Evolutionary conservation across 2,888 invertebrate genomes (phyloP).

Genomic region (Amphipoea lucens): DNA sequence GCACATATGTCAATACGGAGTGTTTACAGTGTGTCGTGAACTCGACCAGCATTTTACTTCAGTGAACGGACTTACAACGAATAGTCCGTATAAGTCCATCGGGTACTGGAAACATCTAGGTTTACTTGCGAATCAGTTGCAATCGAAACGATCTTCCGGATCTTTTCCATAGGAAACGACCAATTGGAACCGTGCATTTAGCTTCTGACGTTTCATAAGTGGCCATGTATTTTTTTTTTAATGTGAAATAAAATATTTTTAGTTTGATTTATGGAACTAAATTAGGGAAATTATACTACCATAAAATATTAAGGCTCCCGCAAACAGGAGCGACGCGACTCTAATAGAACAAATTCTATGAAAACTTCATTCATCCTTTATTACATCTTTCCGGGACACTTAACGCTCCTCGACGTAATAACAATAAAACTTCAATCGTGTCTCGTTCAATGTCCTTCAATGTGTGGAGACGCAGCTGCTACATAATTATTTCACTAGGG

Average conservation of each 20-base stretch:
- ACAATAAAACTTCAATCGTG: too few species aligned
- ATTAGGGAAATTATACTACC: not conserved
- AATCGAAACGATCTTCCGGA: not conserved
- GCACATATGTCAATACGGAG: conserved; percentile 7
- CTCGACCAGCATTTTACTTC: not conserved
- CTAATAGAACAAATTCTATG: not conserved
- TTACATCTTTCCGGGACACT: too few species aligned
- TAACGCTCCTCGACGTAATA: too few species aligned
- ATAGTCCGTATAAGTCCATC: not conserved
- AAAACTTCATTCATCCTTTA: not conserved
- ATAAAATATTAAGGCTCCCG: not conserved
- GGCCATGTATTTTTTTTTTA: too few species aligned
- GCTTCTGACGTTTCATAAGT: not conserved
- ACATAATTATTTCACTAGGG: not conserved
- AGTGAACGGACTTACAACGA: not conserved
- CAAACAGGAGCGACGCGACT: not conserved
- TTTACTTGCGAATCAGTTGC: not conserved
- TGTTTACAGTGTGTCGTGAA: conserved; percentile 3
- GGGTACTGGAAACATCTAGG: not conserved
- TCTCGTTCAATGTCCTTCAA: too few species aligned
- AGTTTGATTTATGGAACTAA: not conserved
- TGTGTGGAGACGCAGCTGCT: not conserved
- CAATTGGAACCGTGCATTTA: not conserved
- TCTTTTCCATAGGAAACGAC: not conserved
- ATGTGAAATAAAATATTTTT: not conserved